Conservation (phyloP, 2,113 vertebrate genomes). For the Amazona vittata region DNA sequence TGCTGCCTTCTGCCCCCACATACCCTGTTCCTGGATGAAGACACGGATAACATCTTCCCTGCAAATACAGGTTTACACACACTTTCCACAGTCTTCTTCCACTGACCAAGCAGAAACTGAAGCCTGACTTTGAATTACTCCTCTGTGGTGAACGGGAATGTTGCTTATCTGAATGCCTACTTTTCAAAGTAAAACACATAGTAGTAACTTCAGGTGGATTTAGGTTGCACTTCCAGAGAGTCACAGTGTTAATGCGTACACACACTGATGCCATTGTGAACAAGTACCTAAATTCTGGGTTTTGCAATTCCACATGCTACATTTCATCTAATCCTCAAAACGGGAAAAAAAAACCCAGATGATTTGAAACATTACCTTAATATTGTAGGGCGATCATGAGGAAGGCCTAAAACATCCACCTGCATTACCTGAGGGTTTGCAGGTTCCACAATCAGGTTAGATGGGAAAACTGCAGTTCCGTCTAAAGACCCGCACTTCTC, state of each 20-base stretch:
- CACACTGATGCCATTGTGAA: background rate
- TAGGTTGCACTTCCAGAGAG: background rate
- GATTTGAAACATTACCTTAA: background rate
- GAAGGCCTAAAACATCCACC: background rate
- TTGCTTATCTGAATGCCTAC: background rate
- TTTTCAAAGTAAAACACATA: background rate
- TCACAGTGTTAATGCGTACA: fast-evolving
- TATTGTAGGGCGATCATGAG: background rate
- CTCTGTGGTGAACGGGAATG: background rate
- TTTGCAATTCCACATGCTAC: background rate
- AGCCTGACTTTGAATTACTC: background rate
- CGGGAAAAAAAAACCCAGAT: background rate
- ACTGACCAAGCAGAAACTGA: background rate
- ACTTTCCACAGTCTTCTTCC: background rate
- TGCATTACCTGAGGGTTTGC: background rate
- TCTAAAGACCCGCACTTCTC: background rate
- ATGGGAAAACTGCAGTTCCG: background rate
- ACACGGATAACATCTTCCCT: too few relatives aligned
- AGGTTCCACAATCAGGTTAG: background rate
- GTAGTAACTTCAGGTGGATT: background rate
- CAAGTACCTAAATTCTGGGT: background rate
- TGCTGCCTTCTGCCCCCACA: background rate
- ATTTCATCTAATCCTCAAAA: background rate
- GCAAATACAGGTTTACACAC: fast-evolving
- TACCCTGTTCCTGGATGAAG: background rate